These are phyloP conservation scores for Dryobotodes eremita DNA, from an alignment of 2,888 invertebrate species.

Conservation along the genomic window DNA sequence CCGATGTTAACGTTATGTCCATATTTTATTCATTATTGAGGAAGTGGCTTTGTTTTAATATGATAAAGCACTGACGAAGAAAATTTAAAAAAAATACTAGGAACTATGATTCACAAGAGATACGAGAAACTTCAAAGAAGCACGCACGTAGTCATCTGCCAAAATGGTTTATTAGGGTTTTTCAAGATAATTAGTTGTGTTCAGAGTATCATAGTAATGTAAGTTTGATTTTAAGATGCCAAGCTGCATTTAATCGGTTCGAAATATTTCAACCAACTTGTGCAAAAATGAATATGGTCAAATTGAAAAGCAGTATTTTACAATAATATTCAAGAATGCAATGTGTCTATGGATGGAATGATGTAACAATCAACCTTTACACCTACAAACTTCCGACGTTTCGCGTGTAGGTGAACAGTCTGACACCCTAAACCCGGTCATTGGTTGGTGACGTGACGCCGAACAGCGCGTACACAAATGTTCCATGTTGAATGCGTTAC, in stretches of 20 bases:
- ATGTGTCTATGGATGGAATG: conserved; percentile 70
- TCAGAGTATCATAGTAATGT: background rate
- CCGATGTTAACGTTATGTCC: conserved; percentile 63
- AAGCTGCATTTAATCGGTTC: conserved; percentile 2
- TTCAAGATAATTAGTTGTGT: conserved; percentile 6
- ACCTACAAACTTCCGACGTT: conserved; percentile 78
- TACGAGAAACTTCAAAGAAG: conserved; percentile 25
- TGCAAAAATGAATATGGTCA: conserved; percentile 34
- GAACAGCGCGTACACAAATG: conserved; percentile 58
- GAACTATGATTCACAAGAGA: conserved; percentile 52
- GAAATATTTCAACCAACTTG: background rate
- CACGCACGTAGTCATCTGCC: conserved; percentile 16
- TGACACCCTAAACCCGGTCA: conserved; percentile 80
- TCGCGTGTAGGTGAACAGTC: conserved; percentile 77
- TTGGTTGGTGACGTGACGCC: conserved; percentile 72
- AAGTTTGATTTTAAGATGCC: background rate
- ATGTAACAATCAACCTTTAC: conserved; percentile 86
- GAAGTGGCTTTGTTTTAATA: conserved; percentile 45
- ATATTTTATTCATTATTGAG: conserved; percentile 51
- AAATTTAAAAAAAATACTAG: conserved; percentile 32
- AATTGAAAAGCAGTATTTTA: conserved; percentile 60
- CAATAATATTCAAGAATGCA: conserved; percentile 60
- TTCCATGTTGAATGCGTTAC: conserved; percentile 63
- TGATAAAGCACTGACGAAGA: conserved; percentile 11
- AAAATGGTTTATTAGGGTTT: conserved; percentile 9